These are phyloP conservation scores for Megalops atlanticus DNA, from an alignment of 2,113 vertebrate genomes.

Conservation along the genomic window DNA sequence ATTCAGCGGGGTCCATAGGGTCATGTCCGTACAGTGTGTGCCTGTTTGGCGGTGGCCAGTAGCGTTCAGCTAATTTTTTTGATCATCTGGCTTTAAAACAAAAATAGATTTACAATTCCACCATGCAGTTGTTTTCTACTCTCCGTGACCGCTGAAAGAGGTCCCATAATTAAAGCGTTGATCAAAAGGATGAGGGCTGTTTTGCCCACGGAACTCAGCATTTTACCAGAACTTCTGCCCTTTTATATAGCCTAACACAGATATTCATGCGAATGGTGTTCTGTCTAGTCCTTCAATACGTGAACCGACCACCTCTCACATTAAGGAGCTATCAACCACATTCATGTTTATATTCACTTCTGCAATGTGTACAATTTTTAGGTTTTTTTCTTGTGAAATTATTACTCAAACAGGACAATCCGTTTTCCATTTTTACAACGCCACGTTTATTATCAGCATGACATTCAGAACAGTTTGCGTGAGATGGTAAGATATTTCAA, in stretches of 20 bases:
- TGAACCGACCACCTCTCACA: too few relatives aligned
- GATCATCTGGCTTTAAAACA: too few relatives aligned
- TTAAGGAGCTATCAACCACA: too few relatives aligned
- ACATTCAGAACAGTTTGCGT: too few relatives aligned
- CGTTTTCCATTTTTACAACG: too few relatives aligned
- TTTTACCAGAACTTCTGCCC: too few relatives aligned
- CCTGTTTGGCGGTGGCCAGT: neutral
- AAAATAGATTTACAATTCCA: too few relatives aligned
- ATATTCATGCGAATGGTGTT: neutral
- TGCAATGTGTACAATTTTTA: neutral
- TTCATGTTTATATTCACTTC: too few relatives aligned
- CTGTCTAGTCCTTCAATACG: too few relatives aligned
- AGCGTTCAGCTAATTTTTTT: neutral
- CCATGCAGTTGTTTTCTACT: neutral
- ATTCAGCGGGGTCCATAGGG: neutral
- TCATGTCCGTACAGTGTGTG: neutral
- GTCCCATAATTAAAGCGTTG: neutral
- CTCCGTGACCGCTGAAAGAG: neutral
- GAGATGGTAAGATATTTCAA: too few relatives aligned
- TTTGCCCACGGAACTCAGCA: neutral
- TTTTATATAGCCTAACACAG: neutral
- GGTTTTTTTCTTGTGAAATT: neutral
- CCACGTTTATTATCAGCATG: too few relatives aligned
- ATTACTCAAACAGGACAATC: too few relatives aligned
- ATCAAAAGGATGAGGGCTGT: neutral